A percentile compares a stretch with the other conserved stretches of the same genome.
Conservation (phyloP, 2,113 vertebrate genomes). For the Ophiodon elongatus region DNA sequence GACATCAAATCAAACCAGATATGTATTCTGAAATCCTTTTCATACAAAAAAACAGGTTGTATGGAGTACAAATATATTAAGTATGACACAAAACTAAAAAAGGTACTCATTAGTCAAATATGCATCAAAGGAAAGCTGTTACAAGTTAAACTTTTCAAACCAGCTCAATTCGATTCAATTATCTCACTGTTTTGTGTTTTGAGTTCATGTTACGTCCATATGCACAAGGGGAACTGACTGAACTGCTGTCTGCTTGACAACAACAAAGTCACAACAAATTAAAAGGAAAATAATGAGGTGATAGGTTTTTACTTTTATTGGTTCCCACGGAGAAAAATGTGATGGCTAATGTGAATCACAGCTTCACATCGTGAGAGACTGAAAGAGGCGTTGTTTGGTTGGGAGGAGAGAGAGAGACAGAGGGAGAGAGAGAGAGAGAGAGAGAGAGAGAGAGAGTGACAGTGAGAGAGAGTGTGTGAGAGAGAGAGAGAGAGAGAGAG, state of each 20-base stretch:
- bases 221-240: conserved; percentile 15
- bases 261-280: conserved; percentile 46
- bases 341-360: conserved; percentile 28
- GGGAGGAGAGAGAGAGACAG: not conserved
- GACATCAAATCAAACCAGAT: conserved; percentile 19
- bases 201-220: conserved; percentile 9
- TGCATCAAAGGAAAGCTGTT: conserved; percentile 41
- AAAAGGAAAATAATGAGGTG: conserved; percentile 16
- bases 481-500: too few relatives aligned
- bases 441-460: too few relatives aligned
- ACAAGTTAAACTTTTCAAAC: conserved; percentile 34
- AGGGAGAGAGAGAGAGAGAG: too few relatives aligned
- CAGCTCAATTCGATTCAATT: conserved; percentile 22
- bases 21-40: not conserved
- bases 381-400: conserved; percentile 14
- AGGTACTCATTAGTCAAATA: conserved; percentile 40
- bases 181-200: conserved; percentile 39
- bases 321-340: conserved; percentile 19
- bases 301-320: conserved; percentile 21
- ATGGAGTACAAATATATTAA: conserved; percentile 16
- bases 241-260: conserved; percentile 42
- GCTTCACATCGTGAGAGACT: conserved; percentile 21
- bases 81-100: conserved; percentile 21
- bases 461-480: too few relatives aligned
- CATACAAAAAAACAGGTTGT: conserved; percentile 11